A percentile compares a stretch with the other conserved stretches of the same genome.
phyloP scores from a whole-genome alignment of 2,888 invertebrate species.

The Rugalucina vietnamica region DNA sequence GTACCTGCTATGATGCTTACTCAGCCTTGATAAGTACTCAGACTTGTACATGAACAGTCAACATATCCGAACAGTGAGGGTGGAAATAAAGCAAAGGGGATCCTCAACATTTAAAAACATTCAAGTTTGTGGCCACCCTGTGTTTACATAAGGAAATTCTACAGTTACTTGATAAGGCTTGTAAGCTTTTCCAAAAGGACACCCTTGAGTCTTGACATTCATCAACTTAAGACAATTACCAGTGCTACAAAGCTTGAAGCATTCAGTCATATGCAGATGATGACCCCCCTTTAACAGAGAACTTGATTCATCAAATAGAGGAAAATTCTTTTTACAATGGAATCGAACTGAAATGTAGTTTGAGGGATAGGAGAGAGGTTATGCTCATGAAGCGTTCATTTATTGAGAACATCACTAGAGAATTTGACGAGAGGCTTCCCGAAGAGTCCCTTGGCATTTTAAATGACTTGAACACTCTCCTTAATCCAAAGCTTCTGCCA shows the following conservation, averaged over 20 bases:
- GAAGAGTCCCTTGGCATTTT: neutral
- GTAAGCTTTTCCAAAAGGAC: slow-evolving; percentile 12
- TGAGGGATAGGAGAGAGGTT: neutral
- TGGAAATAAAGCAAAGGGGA: slow-evolving; percentile 16
- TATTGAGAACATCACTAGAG: neutral
- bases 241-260: neutral
- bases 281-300: neutral
- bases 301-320: neutral
- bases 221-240: neutral
- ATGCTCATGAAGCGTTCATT: neutral
- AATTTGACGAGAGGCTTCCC: slow-evolving; percentile 3
- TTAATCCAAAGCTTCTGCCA: slow-evolving; percentile 8
- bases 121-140: slow-evolving; percentile 10
- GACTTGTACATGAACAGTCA: slow-evolving; percentile 33
- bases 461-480: slow-evolving; percentile 1
- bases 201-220: slow-evolving; percentile 7
- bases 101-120: slow-evolving; percentile 16
- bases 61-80: slow-evolving; percentile 24
- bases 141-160: neutral
- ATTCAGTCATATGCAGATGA: neutral
- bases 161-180: neutral
- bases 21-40: slow-evolving; percentile 27
- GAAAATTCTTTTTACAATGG: neutral
- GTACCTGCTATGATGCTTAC: neutral
- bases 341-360: neutral